Evolutionary conservation across 2,113 vertebrate species (phyloP), one percentile per base, ranked within the genome.

Genomic region (Epinephelus lanceolatus): DNA sequence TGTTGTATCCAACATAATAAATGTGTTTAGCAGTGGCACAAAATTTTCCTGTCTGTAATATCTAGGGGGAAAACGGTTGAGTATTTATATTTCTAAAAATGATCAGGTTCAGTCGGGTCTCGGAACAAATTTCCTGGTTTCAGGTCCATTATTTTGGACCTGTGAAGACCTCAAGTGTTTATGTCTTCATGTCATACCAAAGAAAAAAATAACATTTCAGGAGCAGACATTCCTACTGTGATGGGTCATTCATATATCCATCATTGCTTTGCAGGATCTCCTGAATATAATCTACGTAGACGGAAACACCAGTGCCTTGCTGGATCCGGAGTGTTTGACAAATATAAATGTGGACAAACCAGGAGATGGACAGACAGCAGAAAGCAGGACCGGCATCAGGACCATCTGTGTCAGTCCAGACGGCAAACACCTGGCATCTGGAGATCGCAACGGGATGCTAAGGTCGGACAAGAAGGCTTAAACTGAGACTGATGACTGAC

Each of bases 341-440:
- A 92, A 82, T n/a, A 87, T 85, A n/a, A 93, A 86, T 6, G 90
- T 93, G 47, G 97, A 98, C 75, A 99, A 97, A 90, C 79, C 78
- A 0, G 91, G 93, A 3, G 98, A 99, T 7, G 91, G 91, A 12
- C 96, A 95, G 83, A 79, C 95, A n/a, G 83, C 95, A 55, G 98
- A 99, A 55, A 94, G 82, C 4, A 96, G 97, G 61, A 94, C 93
- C 12, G 97, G 97, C 81, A 97, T 99, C 91, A 96, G 97, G 52
- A 97, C 96, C 75, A 95, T 99, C 85, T 97, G 97, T 42, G 94
- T 99, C 76, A 99, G 98, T 81, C 98, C 98, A 66, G 97, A 97
- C 0, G 98, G 98, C 73, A 97, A 97, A 91, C 98, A 99, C 87
- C 94, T 99, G 89, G 98, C 98, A 17, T 99, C 98, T 0, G 98